Base-by-base conservation (phyloP, 2,888 invertebrate genomes). In the Spicauda simplicius region DNA sequence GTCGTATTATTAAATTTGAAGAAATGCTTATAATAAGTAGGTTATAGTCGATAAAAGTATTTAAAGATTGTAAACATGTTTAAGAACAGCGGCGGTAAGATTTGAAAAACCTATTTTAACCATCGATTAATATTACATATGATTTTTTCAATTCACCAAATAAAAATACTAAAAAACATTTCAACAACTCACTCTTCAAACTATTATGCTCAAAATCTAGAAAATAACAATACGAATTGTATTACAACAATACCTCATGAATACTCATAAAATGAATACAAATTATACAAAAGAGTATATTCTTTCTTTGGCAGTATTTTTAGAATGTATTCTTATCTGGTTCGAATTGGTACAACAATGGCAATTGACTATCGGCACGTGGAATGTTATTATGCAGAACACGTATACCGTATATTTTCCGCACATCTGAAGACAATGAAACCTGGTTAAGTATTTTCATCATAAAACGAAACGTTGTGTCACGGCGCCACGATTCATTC, bases 401-500 rank as follows among this genome's bases (percentile, higher is more conserved):
- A 48, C n/a, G 20, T 45, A 20, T 25, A 48, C 20, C 4, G 30
- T 37, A 37, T 37, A 20, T 45, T 58, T 48, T 58, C 45, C 58
- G n/a, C 58, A 25, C 58, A 48, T 58, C 25, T 48, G 58, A 20
- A 58, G 20, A 58, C 45, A 25, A n/a, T 19, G 45, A 20, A 3
- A 0, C 0, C 10, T 12, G 25, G 8, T 20, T 48, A 25, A 41
- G 58, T 57, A 58, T 58, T 59, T 48, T 41, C 59, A 48, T 48
- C 25, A 58, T 19, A 37, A 57, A 57, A 41, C 14, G 19, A 57
- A 33, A 33, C 55, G 33, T 55, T 55, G 55, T 41, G 14, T 55
- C 16, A 33, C 25, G 55, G 7, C 8, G n/a, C 16, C 25, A 33
- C 55, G 12, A 33, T 55, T 41, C 41, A 14, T 25, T 25, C n/a